Conservation (phyloP, 2,797 vertebrate genomes). For the Hydrocynus forskahlii region DNA sequence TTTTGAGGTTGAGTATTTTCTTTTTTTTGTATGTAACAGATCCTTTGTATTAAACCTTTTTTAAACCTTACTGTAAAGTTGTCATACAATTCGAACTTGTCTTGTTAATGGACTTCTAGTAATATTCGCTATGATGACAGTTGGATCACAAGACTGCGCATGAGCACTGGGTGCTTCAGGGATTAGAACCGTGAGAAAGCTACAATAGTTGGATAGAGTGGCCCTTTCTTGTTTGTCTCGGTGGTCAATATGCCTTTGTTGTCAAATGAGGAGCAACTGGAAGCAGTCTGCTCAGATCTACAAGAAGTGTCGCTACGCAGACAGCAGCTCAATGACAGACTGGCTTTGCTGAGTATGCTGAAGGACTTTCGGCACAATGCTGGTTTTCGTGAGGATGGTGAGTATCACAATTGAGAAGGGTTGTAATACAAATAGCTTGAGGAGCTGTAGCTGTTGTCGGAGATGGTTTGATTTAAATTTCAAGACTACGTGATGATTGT, state of each 20-base stretch:
- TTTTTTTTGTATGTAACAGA: slow-evolving; percentile 1
- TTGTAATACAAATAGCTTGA: background rate
- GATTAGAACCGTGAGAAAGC: background rate
- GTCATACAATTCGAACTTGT: no score
- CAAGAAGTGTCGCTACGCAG: slow-evolving; percentile 50
- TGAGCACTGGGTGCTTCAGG: background rate
- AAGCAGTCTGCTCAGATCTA: slow-evolving; percentile 54
- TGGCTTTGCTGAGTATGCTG: slow-evolving; percentile 60
- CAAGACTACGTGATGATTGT: background rate
- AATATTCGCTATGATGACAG: background rate
- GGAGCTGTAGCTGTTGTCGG: background rate
- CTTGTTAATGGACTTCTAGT: background rate
- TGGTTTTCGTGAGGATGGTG: slow-evolving; percentile 57
- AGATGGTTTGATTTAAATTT: background rate
- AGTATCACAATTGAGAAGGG: background rate
- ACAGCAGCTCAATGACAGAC: slow-evolving; percentile 63
- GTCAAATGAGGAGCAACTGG: slow-evolving; percentile 6
- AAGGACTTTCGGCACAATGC: slow-evolving; percentile 61
- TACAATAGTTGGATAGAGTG: background rate
- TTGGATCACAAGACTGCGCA: background rate
- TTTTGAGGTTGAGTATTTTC: background rate
- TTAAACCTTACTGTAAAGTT: no score
- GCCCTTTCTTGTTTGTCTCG: slow-evolving; percentile 1
- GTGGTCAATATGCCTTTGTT: slow-evolving; percentile 56
- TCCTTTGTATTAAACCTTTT: background rate